phyloP scores from a whole-genome alignment of 2,113 vertebrate species.

The Phaethon lepturus region DNA sequence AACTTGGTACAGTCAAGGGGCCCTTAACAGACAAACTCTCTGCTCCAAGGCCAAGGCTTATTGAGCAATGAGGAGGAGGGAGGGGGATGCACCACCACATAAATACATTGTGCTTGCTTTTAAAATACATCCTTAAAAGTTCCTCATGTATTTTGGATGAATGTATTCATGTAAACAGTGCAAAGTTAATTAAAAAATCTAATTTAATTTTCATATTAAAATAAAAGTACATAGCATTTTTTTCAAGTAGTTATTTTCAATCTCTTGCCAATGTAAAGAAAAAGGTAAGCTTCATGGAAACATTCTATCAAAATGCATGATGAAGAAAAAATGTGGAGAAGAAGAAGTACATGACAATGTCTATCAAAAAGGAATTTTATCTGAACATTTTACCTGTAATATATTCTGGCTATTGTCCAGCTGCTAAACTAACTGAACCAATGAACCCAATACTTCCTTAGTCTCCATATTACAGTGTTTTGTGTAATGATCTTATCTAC shows the following conservation, averaged over 20 bases:
- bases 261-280: not conserved
- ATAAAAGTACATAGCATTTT: not conserved
- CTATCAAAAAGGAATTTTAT: not conserved
- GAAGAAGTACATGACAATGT: not conserved
- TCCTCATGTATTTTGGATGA: not conserved
- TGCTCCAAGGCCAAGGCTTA: too few species aligned
- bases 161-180: not conserved
- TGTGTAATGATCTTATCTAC: not conserved
- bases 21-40: too few species aligned
- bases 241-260: not conserved
- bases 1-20: too few species aligned
- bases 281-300: not conserved
- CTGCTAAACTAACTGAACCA: not conserved
- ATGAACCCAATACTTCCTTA: not conserved
- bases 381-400: not conserved
- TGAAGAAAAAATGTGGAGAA: not conserved
- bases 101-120: not conserved
- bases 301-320: not conserved
- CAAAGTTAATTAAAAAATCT: not conserved
- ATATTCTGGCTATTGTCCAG: not conserved
- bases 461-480: not conserved
- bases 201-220: not conserved
- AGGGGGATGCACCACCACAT: not conserved
- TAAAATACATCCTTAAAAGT: not conserved
- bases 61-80: too few species aligned